Evolutionary conservation across 2,113 vertebrate genomes (phyloP).

Genomic region (Nanorana parkeri): DNA sequence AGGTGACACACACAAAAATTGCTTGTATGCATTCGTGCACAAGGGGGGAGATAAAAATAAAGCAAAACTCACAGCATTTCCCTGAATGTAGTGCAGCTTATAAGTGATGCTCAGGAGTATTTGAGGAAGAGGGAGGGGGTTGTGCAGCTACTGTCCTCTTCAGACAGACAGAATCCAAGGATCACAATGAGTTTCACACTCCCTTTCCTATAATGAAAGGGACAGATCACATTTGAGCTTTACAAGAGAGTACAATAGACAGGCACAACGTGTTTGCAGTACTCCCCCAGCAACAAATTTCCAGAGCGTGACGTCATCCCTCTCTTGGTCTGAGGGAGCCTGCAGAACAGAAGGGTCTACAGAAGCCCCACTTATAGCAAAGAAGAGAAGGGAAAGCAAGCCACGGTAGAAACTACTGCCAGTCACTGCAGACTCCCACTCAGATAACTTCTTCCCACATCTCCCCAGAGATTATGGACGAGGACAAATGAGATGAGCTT

Average conservation of each 20-base stretch:
- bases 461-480: slow-evolving; percentile 39
- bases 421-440: slow-evolving; percentile 24
- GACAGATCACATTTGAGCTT: slow-evolving; percentile 49
- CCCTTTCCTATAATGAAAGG: slow-evolving; percentile 48
- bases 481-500: slow-evolving; percentile 14
- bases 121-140: slow-evolving; percentile 26
- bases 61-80: slow-evolving; percentile 45
- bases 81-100: slow-evolving; percentile 41
- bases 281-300: slow-evolving; percentile 56
- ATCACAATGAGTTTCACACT: slow-evolving; percentile 54
- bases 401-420: slow-evolving; percentile 33
- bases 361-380: slow-evolving; percentile 62
- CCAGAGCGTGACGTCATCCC: slow-evolving; percentile 68
- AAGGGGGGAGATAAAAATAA: neutral
- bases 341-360: slow-evolving; percentile 61
- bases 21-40: neutral
- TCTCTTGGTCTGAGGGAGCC: slow-evolving; percentile 59
- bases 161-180: slow-evolving; percentile 49
- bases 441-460: slow-evolving; percentile 12
- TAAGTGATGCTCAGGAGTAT: slow-evolving; percentile 42
- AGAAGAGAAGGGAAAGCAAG: slow-evolving; percentile 22
- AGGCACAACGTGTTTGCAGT: slow-evolving; percentile 47
- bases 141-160: slow-evolving; percentile 38
- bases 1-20: slow-evolving; percentile 15
- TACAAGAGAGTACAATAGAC: slow-evolving; percentile 50